These are phyloP conservation scores for zebrafish (Danio rerio) DNA, from an alignment of 2,113 vertebrate species.

Conservation along the genomic window DNA sequence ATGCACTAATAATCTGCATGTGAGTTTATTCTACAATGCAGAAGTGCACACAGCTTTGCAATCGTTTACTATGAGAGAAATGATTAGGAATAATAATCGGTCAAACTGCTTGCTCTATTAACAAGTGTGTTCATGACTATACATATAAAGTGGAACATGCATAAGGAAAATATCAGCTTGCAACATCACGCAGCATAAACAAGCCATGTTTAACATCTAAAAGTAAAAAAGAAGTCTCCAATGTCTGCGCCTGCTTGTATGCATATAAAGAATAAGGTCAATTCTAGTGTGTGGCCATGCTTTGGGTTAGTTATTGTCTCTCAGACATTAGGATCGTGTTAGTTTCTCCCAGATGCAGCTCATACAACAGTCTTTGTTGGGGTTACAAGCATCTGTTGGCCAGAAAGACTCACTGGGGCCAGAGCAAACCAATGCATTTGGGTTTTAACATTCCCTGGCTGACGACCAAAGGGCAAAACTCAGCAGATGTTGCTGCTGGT, in stretches of 20 bases:
- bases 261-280: too few relatives aligned
- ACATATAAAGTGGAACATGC: too few relatives aligned
- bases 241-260: too few relatives aligned
- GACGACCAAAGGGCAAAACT: constrained; percentile 30
- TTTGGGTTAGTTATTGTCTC: background rate
- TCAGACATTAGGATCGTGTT: constrained; percentile 8
- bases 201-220: too few relatives aligned
- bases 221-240: too few relatives aligned
- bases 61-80: too few relatives aligned
- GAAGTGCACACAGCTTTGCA: too few relatives aligned
- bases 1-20: background rate
- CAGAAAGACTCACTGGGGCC: constrained; percentile 49
- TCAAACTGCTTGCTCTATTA: too few relatives aligned
- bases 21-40: background rate
- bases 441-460: constrained; percentile 32
- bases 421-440: constrained; percentile 46
- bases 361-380: constrained; percentile 39
- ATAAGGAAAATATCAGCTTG: too few relatives aligned
- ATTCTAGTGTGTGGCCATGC: background rate
- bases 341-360: background rate
- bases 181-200: too few relatives aligned
- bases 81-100: too few relatives aligned
- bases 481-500: constrained; percentile 4
- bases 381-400: constrained; percentile 49
- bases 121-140: too few relatives aligned